phyloP scores from a whole-genome alignment of 2,797 vertebrate genomes.

The Decapterus maruadsi region DNA sequence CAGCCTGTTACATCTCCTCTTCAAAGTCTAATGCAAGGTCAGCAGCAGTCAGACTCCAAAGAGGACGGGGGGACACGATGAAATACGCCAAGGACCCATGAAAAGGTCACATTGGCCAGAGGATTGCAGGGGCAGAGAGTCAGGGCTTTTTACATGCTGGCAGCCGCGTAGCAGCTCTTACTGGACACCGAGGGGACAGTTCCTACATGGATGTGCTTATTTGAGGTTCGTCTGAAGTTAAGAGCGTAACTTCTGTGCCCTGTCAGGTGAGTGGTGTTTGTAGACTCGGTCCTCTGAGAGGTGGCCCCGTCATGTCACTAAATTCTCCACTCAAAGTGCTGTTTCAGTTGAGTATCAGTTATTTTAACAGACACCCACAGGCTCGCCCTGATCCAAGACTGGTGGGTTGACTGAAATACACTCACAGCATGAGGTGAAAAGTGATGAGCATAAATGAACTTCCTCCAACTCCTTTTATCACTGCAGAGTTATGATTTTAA shows the following conservation, averaged over 20 bases:
- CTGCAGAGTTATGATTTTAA: background rate
- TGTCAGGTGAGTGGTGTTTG: background rate
- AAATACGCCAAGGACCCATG: slow-evolving; percentile 33
- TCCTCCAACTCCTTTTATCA: background rate
- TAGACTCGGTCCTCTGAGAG: background rate
- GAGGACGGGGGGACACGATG: slow-evolving; percentile 39
- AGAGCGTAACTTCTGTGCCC: background rate
- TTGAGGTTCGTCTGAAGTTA: slow-evolving; percentile 17
- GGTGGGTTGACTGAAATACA: background rate
- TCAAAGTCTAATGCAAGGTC: slow-evolving; percentile 55
- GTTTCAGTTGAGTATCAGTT: background rate
- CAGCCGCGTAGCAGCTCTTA: slow-evolving; percentile 44
- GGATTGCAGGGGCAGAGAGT: slow-evolving; percentile 28
- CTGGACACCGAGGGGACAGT: slow-evolving; percentile 17
- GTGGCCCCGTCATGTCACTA: slow-evolving; percentile 1
- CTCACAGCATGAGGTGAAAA: background rate
- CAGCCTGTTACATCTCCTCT: slow-evolving; percentile 53
- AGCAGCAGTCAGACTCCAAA: slow-evolving; percentile 32
- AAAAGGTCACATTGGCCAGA: slow-evolving; percentile 53
- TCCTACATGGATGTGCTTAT: background rate
- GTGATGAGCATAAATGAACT: background rate
- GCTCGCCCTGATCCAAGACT: background rate
- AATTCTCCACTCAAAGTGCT: background rate
- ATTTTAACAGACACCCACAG: background rate
- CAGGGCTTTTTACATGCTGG: slow-evolving; percentile 44